Percentiles rank a stretch among this genome's conserved stretches.
Evolutionary conservation across 2,888 invertebrate species (phyloP).

Genomic region (Neoaliturus tenellus): DNA sequence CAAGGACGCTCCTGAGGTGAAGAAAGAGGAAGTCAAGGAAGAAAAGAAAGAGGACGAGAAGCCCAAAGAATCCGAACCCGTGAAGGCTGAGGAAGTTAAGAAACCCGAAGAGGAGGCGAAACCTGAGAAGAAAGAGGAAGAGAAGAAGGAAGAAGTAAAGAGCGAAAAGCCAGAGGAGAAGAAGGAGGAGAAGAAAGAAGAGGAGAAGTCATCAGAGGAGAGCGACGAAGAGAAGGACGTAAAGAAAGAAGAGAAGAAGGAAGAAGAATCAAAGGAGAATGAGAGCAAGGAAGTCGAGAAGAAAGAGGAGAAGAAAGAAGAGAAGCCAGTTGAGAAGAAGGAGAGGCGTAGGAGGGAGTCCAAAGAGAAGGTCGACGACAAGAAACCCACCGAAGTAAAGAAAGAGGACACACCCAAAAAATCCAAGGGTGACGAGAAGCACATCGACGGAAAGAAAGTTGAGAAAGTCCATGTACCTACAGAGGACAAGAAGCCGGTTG

Average conservation of each 20-base stretch:
- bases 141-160: constrained; percentile 46
- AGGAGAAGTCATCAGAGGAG: constrained; percentile 30
- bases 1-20: constrained; percentile 19
- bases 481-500: constrained; percentile 47
- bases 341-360: constrained; percentile 59
- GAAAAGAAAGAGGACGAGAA: constrained; percentile 68
- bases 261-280: constrained; percentile 62
- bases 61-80: constrained; percentile 70
- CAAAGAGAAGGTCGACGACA: constrained; percentile 62
- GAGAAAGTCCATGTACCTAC: constrained; percentile 42
- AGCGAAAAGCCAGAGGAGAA: constrained; percentile 56
- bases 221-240: constrained; percentile 59
- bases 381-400: constrained; percentile 62
- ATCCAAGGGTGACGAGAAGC: constrained; percentile 61
- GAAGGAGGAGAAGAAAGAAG: constrained; percentile 60
- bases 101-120: constrained; percentile 60
- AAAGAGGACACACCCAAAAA: constrained; percentile 60
- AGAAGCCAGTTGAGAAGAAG: constrained; percentile 53
- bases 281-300: constrained; percentile 61
- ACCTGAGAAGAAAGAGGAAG: constrained; percentile 52
- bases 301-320: constrained; percentile 58
- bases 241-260: constrained; percentile 66
- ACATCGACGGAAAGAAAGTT: constrained; percentile 63
- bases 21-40: constrained; percentile 56
- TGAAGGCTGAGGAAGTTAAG: constrained; percentile 69